Conservation (phyloP, 2,797 vertebrate species). For the Dipus sagitta region DNA sequence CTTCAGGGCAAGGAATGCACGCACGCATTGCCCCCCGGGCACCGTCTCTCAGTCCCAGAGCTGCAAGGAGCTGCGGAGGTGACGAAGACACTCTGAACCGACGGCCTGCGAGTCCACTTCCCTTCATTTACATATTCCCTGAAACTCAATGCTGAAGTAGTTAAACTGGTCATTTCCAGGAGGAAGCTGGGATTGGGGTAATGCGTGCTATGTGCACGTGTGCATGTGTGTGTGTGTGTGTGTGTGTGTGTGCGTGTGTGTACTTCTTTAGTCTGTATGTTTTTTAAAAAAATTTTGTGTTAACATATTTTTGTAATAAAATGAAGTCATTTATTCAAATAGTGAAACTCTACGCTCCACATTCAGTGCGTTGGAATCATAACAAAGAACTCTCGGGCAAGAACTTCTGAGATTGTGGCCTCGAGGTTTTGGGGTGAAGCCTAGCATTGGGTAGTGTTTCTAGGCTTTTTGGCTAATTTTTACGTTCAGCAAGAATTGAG, state of each 20-base stretch:
- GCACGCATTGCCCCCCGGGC: rapidly evolving
- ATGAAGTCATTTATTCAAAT: neutral
- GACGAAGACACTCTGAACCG: neutral
- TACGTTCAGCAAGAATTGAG: neutral
- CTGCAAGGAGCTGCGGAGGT: neutral
- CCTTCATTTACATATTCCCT: neutral
- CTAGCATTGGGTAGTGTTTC: neutral
- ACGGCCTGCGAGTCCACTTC: neutral
- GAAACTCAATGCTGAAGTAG: neutral
- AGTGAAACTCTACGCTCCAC: neutral
- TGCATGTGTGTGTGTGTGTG: neutral
- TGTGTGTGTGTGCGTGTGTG: neutral
- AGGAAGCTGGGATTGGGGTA: conserved; percentile 18
- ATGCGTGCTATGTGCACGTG: neutral
- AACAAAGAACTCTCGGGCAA: neutral
- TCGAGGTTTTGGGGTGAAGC: neutral
- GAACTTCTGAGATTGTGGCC: neutral
- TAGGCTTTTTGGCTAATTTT: neutral
- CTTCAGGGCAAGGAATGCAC: too few species aligned
- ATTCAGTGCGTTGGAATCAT: neutral
- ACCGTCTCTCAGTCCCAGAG: neutral
- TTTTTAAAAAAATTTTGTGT: neutral
- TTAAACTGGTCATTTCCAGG: neutral
- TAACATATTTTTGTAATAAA: conserved; percentile 11
- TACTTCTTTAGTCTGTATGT: neutral